Evolutionary conservation across 2,888 invertebrate species (phyloP), one percentile per base, ranked within the genome.

Genomic region (Microctonus aethiopoides): DNA sequence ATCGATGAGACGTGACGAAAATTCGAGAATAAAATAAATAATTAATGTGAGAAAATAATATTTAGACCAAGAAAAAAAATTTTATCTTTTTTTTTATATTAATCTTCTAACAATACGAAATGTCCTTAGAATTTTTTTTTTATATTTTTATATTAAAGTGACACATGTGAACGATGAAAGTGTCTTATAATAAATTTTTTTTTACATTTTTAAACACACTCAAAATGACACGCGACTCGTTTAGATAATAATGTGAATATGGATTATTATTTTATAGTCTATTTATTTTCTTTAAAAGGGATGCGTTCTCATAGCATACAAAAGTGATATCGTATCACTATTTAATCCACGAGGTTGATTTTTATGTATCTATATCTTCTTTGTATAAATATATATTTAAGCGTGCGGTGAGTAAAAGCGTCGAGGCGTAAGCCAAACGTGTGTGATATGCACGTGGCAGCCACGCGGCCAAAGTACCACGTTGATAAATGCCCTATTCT

Each of bases 381-480:
- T n/a, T n/a, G 46, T 63, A 64, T 52, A 65, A 72, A 70, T 65
- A 54, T 11, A 65, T 59, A 51, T 13, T 13, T 32, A 16, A 11
- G 51, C n/a, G n/a, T 63, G 63, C 6, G 59, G 16, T 56, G 26
- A 36, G 41, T 39, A 54, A 68, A 71, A 63, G 76, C 24, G 57
- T 59, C 7, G 54, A 60, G 63, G 68, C 62, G 54, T 61, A 61
- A 62, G 62, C 56, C 46, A 46, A 67, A 74, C 75, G 75, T 75
- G 68, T 66, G 74, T 74, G 72, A 62, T 72, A 29, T 46, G 68
- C 83, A 81, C 84, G 84, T 83, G 84, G 56, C 80, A n/a, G 72
- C n/a, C 81, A 77, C 81, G 81, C 79, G 80, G 66, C 76, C 60
- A 34, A 2, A 36, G 16, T 34, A 54, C 39, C 59, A 11, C 34